Evolutionary conservation across 1,140 invertebrate species (phyloP).

Genomic region (Agraylea sexmaculata): DNA sequence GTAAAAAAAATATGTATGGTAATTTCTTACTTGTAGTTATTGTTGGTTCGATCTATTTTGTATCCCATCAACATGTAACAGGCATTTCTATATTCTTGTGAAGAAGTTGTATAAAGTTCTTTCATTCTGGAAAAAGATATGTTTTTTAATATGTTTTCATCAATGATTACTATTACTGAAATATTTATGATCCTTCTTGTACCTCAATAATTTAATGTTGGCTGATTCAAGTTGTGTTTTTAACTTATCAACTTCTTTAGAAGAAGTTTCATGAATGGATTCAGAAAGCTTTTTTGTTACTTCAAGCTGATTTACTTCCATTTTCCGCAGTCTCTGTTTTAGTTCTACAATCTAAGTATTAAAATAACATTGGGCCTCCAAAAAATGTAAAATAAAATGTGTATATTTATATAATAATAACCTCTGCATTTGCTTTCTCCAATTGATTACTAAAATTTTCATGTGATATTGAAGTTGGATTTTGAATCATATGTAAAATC

Average conservation of each 20-base stretch:
- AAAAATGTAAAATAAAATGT: conserved; percentile 4
- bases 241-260: conserved; percentile 49
- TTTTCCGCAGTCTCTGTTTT: conserved; percentile 41
- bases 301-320: conserved; percentile 48
- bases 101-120: conserved; percentile 71
- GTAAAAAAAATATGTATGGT: not conserved
- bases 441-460: conserved; percentile 52
- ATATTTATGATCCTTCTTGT: no score
- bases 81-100: conserved; percentile 74
- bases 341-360: conserved; percentile 29
- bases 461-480: conserved; percentile 61
- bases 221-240: conserved; percentile 58
- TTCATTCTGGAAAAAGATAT: conserved; percentile 41
- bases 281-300: conserved; percentile 37
- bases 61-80: conserved; percentile 79
- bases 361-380: not conserved
- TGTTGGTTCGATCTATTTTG: conserved; percentile 64
- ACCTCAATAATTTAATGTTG: conserved; percentile 57
- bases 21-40: conserved; percentile 48
- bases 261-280: conserved; percentile 24
- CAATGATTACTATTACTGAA: conserved; percentile 20
- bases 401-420: conserved; percentile 26
- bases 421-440: conserved; percentile 57
- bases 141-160: not conserved
- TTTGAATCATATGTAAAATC: conserved; percentile 55